A percentile compares a stretch with the other conserved stretches of the same genome.
Evolutionary conservation across 2,113 vertebrate species (phyloP).

Genomic region (Microcebus lehilahytsara): DNA sequence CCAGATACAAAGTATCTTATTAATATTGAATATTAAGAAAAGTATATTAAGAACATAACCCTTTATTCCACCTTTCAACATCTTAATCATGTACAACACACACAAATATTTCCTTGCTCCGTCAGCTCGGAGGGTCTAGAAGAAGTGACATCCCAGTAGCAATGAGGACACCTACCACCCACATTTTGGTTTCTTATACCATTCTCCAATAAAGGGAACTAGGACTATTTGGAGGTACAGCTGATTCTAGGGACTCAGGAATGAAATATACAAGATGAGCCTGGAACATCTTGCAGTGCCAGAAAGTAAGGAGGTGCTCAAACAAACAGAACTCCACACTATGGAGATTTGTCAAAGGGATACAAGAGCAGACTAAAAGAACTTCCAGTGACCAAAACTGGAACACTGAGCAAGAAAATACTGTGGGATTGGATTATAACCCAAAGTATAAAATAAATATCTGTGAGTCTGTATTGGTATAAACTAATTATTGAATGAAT

Average conservation of each 20-base stretch:
- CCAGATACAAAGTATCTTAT: background rate
- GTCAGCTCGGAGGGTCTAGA: background rate
- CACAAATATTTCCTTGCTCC: background rate
- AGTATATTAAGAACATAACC: background rate
- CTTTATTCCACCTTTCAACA: background rate
- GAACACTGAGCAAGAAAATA: background rate
- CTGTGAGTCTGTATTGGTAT: background rate
- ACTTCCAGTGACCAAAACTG: background rate
- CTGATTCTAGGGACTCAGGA: background rate
- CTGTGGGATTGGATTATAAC: background rate
- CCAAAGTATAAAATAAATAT: constrained; percentile 18
- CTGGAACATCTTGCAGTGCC: background rate
- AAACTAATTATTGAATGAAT: background rate
- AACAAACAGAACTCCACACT: background rate
- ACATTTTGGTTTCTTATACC: background rate
- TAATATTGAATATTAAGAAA: constrained; percentile 19
- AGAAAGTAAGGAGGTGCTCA: background rate
- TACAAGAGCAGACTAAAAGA: background rate
- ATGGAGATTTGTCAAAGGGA: background rate
- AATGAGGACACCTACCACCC: background rate
- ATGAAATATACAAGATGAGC: background rate
- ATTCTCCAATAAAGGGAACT: background rate
- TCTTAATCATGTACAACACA: background rate
- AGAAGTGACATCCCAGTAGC: background rate
- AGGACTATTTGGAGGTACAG: background rate